Base-by-base conservation (phyloP, 2,113 vertebrate genomes). In the Amblyornis subalaris region DNA sequence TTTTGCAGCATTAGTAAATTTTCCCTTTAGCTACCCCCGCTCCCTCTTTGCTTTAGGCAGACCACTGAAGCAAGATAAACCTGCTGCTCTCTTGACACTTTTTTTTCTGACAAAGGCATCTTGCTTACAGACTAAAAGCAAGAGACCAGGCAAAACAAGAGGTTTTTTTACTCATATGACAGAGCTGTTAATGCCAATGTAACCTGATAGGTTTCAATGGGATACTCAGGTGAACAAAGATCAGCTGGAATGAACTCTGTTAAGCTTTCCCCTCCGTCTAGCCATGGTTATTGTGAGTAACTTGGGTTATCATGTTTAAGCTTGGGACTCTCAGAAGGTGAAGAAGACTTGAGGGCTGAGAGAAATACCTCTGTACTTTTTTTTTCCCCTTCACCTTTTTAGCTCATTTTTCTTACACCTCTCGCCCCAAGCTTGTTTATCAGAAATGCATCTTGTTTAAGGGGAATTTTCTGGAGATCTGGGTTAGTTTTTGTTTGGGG, bases 1-100 rank as follows among this genome's bases (percentile, higher is more conserved):
- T 89, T 94, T 73, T 77, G 38, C n/a, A 74, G 38, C 38, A 15
- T 91, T 71, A 65, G 54, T 90, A 44, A 65, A 51, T 93, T 88
- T 82, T 79, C 65, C 35, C 33, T 85, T 73, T 38, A 47, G 57
- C 53, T 26, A 12, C 22, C 35, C 22, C 22, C 0, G 0, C 36
- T 69, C 36, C 0, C 0, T 36, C 50, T 90, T 89, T 78, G 36
- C 77, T 84, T 72, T 84, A 75, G 33, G 64, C 33, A 45, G 65
- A 72, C 61, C 58, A 13, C 45, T 66, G 53, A 55, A 85, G 70
- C n/a, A 42, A 78, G 47, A 31, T 26, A 73, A 94, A 66, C 28
- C 26, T 78, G 33, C 83, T 89, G 73, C 50, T 53, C 33, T 81
- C 57, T 28, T 54, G 35, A 14, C 74, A 61, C 0, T 77, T 87